phyloP scores from a whole-genome alignment of 2,113 vertebrate genomes.

The Malurus elegans region DNA sequence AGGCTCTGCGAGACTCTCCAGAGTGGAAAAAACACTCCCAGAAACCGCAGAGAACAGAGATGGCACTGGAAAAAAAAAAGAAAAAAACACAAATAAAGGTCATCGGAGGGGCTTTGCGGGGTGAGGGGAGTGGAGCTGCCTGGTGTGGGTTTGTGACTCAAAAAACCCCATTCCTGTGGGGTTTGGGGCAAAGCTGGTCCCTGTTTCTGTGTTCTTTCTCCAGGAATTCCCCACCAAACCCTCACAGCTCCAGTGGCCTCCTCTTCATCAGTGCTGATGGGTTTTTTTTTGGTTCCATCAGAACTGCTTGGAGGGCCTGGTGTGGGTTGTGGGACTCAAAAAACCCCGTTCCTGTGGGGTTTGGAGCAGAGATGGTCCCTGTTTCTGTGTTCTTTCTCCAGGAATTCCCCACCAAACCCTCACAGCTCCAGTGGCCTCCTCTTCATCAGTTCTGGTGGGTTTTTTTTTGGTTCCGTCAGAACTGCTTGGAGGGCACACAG shows the following conservation, averaged over 20 bases:
- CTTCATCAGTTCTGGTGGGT: too few relatives aligned
- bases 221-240: background rate
- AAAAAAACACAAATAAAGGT: background rate
- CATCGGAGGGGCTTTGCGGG: background rate
- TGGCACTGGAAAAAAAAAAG: background rate
- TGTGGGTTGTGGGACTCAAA: too few relatives aligned
- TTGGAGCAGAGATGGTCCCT: too few relatives aligned
- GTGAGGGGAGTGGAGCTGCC: background rate
- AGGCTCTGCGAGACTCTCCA: background rate
- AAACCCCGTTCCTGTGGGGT: too few relatives aligned
- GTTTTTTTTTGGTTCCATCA: too few relatives aligned
- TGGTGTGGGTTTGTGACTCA: rapidly evolving
- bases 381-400: too few relatives aligned
- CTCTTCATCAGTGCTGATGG: too few relatives aligned
- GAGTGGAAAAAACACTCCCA: conserved; percentile 4
- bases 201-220: too few relatives aligned
- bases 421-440: rapidly evolving
- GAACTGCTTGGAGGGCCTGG: too few relatives aligned
- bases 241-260: rapidly evolving
- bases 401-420: background rate
- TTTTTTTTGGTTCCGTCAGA: too few relatives aligned
- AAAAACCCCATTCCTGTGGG: background rate
- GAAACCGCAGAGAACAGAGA: background rate
- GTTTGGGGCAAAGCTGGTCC: too few relatives aligned
- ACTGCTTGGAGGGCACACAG: background rate